phyloP scores from a whole-genome alignment of 92 coral and sea anemone genomes.

The Pocillopora meandrina region DNA sequence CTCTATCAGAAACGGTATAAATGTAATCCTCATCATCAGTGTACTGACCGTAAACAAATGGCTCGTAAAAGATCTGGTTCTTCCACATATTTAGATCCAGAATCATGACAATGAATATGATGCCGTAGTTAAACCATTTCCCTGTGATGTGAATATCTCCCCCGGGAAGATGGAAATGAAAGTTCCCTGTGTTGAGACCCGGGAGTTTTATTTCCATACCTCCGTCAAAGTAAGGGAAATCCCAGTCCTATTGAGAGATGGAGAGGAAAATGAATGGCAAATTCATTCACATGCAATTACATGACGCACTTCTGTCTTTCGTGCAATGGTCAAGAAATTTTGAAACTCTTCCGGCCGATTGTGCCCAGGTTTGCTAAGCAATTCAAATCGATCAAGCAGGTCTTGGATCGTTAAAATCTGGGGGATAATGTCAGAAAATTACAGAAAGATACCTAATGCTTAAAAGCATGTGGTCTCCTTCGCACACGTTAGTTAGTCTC shows the following conservation, averaged over 20 bases:
- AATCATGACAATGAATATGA: slow-evolving; percentile 88
- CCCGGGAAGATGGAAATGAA: slow-evolving; percentile 71
- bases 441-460: too few species aligned
- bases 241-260: slow-evolving; percentile 74
- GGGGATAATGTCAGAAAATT: too few species aligned
- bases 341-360: too few species aligned
- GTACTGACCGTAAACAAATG: slow-evolving; percentile 79
- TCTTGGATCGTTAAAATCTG: too few species aligned
- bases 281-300: too few species aligned
- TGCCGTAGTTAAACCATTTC: slow-evolving; percentile 93
- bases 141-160: slow-evolving; percentile 85
- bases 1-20: slow-evolving; percentile 66
- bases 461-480: too few species aligned
- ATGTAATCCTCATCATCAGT: slow-evolving; percentile 69
- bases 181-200: slow-evolving; percentile 75
- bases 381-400: too few species aligned
- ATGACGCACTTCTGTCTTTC: too few species aligned
- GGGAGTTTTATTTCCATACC: slow-evolving; percentile 83
- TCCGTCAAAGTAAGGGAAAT: slow-evolving; percentile 81
- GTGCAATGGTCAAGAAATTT: too few species aligned
- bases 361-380: too few species aligned
- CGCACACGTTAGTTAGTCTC: too few species aligned
- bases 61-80: slow-evolving; percentile 85
- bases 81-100: slow-evolving; percentile 95
- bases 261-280: background rate